Conservation (phyloP, 2,797 vertebrate species). For the Microctenopoma lineatum region DNA sequence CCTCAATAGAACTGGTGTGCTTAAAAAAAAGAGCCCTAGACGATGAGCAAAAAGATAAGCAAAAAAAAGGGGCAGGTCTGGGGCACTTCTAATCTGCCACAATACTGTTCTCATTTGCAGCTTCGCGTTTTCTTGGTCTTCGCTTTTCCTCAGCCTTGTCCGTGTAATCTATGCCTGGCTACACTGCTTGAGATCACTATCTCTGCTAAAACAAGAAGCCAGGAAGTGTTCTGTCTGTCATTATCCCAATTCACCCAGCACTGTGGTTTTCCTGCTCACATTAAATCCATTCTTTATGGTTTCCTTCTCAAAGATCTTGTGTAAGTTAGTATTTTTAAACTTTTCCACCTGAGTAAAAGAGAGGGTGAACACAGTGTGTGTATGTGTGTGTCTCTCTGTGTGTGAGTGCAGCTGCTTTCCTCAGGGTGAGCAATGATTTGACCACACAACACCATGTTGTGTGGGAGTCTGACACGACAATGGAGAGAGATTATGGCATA, state of each 20-base stretch:
- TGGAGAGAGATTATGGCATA: constrained; percentile 35
- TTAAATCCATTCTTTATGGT: constrained; percentile 73
- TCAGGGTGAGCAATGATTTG: constrained; percentile 66
- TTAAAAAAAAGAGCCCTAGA: constrained; percentile 67
- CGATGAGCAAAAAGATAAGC: constrained; percentile 73
- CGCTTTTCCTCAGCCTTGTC: constrained; percentile 47
- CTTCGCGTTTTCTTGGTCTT: constrained; percentile 61
- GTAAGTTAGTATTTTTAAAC: constrained; percentile 54
- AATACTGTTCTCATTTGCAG: constrained; percentile 61
- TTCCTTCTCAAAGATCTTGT: constrained; percentile 64
- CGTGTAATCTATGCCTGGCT: constrained; percentile 49
- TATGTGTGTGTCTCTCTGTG: constrained; percentile 36
- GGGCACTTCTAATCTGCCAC: constrained; percentile 56
- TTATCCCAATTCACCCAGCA: constrained; percentile 70
- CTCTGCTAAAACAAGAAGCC: constrained; percentile 72
- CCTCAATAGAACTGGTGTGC: constrained; percentile 57
- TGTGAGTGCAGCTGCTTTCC: constrained; percentile 60
- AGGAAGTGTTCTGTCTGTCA: constrained; percentile 80
- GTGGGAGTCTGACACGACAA: constrained; percentile 64
- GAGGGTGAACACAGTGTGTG: constrained; percentile 42
- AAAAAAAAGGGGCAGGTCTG: constrained; percentile 55
- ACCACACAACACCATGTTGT: constrained; percentile 78
- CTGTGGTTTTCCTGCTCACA: constrained; percentile 74
- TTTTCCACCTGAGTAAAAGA: constrained; percentile 73
- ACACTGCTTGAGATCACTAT: constrained; percentile 68